phyloP scores from a whole-genome alignment of 2,797 vertebrate genomes.

The Aulostomus chinensis region DNA sequence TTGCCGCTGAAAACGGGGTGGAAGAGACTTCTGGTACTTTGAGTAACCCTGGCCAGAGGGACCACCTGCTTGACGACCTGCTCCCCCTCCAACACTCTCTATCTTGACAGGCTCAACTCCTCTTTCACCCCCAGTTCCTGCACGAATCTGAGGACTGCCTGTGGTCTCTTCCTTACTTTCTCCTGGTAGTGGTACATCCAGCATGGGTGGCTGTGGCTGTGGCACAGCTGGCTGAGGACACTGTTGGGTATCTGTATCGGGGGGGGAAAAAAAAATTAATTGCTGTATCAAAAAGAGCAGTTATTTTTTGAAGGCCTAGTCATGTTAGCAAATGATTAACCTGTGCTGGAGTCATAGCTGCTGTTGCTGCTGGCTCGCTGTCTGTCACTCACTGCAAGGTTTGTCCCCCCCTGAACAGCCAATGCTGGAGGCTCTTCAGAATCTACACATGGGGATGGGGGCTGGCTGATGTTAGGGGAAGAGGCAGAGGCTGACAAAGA shows the following conservation, averaged over 20 bases:
- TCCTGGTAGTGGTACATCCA: constrained; percentile 62
- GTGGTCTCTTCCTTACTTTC: constrained; percentile 77
- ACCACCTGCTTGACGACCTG: constrained; percentile 76
- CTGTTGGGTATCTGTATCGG: constrained; percentile 74
- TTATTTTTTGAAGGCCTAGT: neutral
- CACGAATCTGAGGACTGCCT: constrained; percentile 56
- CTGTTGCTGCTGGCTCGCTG: constrained; percentile 85
- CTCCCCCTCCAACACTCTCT: constrained; percentile 71
- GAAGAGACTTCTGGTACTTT: constrained; percentile 94
- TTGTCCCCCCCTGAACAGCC: constrained; percentile 46
- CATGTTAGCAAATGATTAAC: constrained; percentile 52
- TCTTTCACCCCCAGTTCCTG: constrained; percentile 67
- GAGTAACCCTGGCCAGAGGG: constrained; percentile 85
- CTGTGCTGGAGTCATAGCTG: constrained; percentile 85
- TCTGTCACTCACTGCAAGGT: constrained; percentile 58
- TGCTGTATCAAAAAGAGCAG: neutral
- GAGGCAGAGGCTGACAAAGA: constrained; percentile 70
- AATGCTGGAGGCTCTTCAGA: constrained; percentile 73
- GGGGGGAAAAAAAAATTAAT: neutral
- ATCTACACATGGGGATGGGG: constrained; percentile 81
- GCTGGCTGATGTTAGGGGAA: constrained; percentile 80
- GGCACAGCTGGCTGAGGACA: constrained; percentile 63
- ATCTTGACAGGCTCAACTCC: constrained; percentile 80
- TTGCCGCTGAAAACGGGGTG: constrained; percentile 93
- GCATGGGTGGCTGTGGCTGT: constrained; percentile 63